Base-by-base conservation (phyloP, 2,888 invertebrate genomes). In the Pseudolycoriella hygida region DNA sequence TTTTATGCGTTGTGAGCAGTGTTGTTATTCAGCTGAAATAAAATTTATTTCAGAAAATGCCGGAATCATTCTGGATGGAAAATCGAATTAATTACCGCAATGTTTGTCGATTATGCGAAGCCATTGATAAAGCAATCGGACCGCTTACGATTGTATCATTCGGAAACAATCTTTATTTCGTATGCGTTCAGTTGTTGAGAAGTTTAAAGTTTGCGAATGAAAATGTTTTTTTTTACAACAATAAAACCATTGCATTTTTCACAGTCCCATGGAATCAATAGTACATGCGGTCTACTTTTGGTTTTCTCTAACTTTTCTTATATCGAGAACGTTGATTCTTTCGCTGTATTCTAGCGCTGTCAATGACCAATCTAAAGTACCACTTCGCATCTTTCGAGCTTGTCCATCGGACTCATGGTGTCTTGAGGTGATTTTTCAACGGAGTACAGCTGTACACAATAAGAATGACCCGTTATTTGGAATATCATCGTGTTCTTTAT, bases 111-210 rank as follows among this genome's bases (percentile, higher is more conserved):
- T 53, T 73, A 10, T 71, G 71, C n/a, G 60, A 65, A 43, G 58
- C 59, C 18, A 58, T 73, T 51, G 72, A 73, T 50, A 57, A 61
- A 42, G 65, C 67, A 32, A 67, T 73, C 43, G 68, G 70, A 3
- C 53, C 66, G 32, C 68, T 73, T 41, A 68, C 72, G 10, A 62
- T 72, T 49, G 55, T 72, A 1, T 70, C 72, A 3, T 73, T 72
- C 50, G 68, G 68, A 15, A 71, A 68, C 47, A 72, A 74, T 57
- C 61, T 74, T 5, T 74, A 71, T 55, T 73, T 72, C 50, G 72
- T 74, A 53, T 70, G 74, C 49, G 67, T 72, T 17, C 74, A 74
- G 52, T 60, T 74, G 37, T 61, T 73, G 47, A 63, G 68, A 46
- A 72, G 71, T 48, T 60, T 73, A 50, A 68, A 64, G 64, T 65